Conservation (phyloP, 2,888 invertebrate genomes). For the Volucella inanis region DNA sequence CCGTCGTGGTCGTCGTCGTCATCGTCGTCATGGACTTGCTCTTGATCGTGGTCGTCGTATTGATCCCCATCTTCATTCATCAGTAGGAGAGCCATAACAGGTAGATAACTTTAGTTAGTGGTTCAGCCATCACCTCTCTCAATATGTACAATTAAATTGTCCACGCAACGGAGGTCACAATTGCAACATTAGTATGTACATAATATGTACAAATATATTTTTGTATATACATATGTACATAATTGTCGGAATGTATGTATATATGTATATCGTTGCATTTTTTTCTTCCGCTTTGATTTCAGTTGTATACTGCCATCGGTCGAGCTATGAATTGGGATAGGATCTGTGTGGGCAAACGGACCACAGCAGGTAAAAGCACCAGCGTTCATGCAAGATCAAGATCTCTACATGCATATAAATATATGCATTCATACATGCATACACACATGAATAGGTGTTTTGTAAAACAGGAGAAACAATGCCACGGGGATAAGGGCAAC, state of each 20-base stretch:
- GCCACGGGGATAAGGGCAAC: constrained; percentile 25
- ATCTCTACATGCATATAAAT: constrained; percentile 27
- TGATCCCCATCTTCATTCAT: constrained; percentile 61
- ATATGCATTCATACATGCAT: not conserved
- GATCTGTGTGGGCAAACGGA: constrained; percentile 64
- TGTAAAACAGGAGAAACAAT: constrained; percentile 52
- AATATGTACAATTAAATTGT: constrained; percentile 55
- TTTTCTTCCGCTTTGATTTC: constrained; percentile 37
- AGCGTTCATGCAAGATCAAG: constrained; percentile 20
- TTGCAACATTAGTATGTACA: constrained; percentile 26
- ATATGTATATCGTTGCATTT: constrained; percentile 57
- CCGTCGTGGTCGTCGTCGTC: constrained; percentile 14
- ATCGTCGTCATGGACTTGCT: not conserved
- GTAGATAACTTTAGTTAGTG: constrained; percentile 52
- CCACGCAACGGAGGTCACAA: constrained; percentile 26
- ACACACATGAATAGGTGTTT: not conserved
- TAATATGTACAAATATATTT: too few relatives aligned
- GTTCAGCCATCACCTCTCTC: constrained; percentile 11
- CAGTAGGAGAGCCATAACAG: constrained; percentile 48
- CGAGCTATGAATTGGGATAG: constrained; percentile 65
- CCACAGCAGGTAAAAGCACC: constrained; percentile 45
- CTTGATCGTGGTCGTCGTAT: too few relatives aligned
- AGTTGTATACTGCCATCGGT: constrained; percentile 10
- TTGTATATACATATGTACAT: too few relatives aligned
- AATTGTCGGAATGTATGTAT: too few relatives aligned